Percentiles rank a stretch among this genome's conserved stretches.
phyloP scores from a whole-genome alignment of 2,888 invertebrate species.

The Agrilus cyanescens region DNA sequence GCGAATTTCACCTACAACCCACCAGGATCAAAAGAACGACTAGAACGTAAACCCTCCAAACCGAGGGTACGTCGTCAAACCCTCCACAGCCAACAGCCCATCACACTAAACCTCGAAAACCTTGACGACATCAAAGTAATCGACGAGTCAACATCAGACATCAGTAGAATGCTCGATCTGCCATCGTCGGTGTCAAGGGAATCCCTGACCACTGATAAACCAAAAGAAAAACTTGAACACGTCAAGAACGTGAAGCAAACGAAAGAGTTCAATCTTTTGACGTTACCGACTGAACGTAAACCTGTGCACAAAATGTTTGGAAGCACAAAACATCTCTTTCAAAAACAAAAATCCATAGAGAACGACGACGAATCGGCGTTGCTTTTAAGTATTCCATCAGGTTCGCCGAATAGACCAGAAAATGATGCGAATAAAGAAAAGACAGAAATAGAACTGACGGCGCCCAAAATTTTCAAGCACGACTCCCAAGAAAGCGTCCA shows the following conservation, averaged over 20 bases:
- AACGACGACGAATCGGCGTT: conserved; percentile 42
- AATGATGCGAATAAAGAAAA: conserved; percentile 5
- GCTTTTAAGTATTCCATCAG: conserved; percentile 18
- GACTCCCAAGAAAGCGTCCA: conserved; percentile 43
- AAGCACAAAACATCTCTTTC: conserved; percentile 45
- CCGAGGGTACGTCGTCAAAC: conserved; percentile 40
- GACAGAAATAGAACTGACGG: conserved; percentile 16
- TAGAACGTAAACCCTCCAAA: conserved; percentile 26
- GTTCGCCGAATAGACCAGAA: conserved; percentile 8
- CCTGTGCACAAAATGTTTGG: conserved; percentile 32
- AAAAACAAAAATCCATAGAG: conserved; percentile 43
- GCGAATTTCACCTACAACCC: conserved; percentile 78
- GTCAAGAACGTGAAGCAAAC: conserved; percentile 25
- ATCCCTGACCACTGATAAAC: conserved; percentile 20
- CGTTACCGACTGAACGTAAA: conserved; percentile 27
- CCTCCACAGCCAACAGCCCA: conserved; percentile 48
- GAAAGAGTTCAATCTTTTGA: conserved; percentile 20
- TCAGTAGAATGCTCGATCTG: conserved; percentile 29
- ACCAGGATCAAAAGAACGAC: conserved; percentile 37
- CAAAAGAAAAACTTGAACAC: neutral
- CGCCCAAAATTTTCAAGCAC: conserved; percentile 26
- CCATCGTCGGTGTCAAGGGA: conserved; percentile 26
- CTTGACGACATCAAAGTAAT: conserved; percentile 41
- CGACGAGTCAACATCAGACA: conserved; percentile 32
- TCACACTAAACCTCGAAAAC: conserved; percentile 39